Evolutionary conservation across 2,888 invertebrate species (phyloP).

Genomic region (Chydorus sphaericus): DNA sequence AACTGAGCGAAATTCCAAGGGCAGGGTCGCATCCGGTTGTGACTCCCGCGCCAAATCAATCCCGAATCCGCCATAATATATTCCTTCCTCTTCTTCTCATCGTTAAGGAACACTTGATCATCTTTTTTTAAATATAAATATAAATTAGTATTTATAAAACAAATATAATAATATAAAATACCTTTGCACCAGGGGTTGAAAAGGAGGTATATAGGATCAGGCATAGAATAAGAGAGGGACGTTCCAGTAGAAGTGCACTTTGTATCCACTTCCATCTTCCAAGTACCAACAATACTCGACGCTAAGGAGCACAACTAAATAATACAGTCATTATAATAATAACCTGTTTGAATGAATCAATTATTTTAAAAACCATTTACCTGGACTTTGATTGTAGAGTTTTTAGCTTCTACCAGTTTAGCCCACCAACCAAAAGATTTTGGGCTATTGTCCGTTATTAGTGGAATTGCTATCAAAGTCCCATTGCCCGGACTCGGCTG

Average conservation of each 20-base stretch:
- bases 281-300: conserved; percentile 60
- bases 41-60: conserved; percentile 77
- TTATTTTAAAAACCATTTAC: conserved; percentile 25
- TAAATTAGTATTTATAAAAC: neutral
- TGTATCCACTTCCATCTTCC: conserved; percentile 71
- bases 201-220: conserved; percentile 56
- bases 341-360: neutral
- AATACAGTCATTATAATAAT: neutral
- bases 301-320: conserved; percentile 53
- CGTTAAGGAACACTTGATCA: conserved; percentile 44
- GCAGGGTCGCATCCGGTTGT: conserved; percentile 64
- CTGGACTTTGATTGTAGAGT: conserved; percentile 41
- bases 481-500: conserved; percentile 67
- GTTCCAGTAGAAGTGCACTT: conserved; percentile 47
- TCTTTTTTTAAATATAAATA: conserved; percentile 28
- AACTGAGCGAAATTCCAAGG: conserved; percentile 89
- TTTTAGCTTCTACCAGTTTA: conserved; percentile 48
- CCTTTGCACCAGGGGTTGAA: conserved; percentile 86
- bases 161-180: conserved; percentile 26
- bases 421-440: conserved; percentile 48
- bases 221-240: conserved; percentile 51
- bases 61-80: conserved; percentile 76
- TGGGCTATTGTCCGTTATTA: conserved; percentile 42
- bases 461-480: conserved; percentile 56
- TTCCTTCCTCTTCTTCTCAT: conserved; percentile 60